Evolutionary conservation across 2,797 vertebrate species (phyloP), one percentile per base, ranked within the genome.

Genomic region (Artibeus lituratus): DNA sequence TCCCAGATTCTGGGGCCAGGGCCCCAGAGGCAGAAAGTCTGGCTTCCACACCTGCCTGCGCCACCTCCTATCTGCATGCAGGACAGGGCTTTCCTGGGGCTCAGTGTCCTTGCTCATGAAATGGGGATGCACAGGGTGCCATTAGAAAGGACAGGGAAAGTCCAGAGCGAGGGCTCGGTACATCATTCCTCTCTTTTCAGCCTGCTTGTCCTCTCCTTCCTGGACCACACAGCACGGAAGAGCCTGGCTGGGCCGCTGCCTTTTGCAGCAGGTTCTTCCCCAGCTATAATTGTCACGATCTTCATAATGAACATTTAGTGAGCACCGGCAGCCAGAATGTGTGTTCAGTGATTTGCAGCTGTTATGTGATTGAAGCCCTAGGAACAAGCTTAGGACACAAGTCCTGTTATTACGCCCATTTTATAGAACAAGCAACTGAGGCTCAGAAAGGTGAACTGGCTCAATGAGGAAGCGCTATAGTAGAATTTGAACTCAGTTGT

Each of bases 71-170:
- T 26, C 57, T 65, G 14, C 3, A 3, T 11, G 15, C 15, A 35
- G 1, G 21, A 26, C 4, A 65, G 37, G 39, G 10, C 29, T 18
- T 74, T 69, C 69, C 62, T 3, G 7, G 18, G 42, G n/a, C 35
- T 93, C 93, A 22, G n/a, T 94, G 84, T 90, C 78, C 70, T 76
- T 26, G 24, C 83, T 93, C 93, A 42, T 82, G 73, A 80, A 95
- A 86, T 53, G 44, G 65, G 76, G 44, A 24, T 10, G 5, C 6
- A 53, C 1, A 0, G 2, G n/a, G 11, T 7, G 4, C 73, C 62
- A 3, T 7, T 21, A 83, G 73, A 78, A 62, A 81, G 32, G 11
- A 6, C 14, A 18, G 47, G 10, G 26, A n/a, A 62, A n/a, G 21
- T 5, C 3, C 84, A 5, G 37, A 51, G 15, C 1, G 5, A 19